Percentiles rank a stretch among this genome's conserved stretches.
phyloP scores from a whole-genome alignment of 2,888 invertebrate species.

The Chelonus formosanus region DNA sequence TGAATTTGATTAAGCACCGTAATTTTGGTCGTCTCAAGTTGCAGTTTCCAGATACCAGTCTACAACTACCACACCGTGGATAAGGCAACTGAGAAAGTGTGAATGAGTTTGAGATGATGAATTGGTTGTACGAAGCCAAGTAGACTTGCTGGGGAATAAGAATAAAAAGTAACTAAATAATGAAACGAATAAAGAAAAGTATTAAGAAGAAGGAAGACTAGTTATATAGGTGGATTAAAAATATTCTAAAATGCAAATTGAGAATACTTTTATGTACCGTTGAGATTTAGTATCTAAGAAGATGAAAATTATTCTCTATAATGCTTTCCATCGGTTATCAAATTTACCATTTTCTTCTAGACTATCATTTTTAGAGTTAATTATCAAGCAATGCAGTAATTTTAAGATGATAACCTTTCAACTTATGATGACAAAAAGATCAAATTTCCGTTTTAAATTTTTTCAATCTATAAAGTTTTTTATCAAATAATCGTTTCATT shows the following conservation, averaged over 20 bases:
- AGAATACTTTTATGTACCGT: constrained; percentile 20
- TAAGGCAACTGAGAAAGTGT: constrained; percentile 16
- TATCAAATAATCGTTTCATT: no score
- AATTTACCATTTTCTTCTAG: neutral
- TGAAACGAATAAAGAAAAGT: constrained; percentile 12
- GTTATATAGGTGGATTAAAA: constrained; percentile 33
- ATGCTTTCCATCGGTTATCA: constrained; percentile 1
- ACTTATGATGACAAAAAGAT: no score
- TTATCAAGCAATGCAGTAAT: no score
- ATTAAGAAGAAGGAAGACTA: neutral
- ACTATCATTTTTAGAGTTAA: no score
- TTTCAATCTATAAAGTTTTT: no score
- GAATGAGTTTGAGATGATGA: constrained; percentile 36
- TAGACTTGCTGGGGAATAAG: constrained; percentile 4
- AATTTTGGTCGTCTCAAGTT: constrained; percentile 29
- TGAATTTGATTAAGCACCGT: constrained; percentile 32
- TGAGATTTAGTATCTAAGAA: constrained; percentile 32
- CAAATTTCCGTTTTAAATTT: no score
- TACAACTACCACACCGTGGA: no score
- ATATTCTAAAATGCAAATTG: constrained; percentile 41
- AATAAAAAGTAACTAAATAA: constrained; percentile 14
- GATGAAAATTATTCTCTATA: constrained; percentile 19
- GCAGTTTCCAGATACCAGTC: constrained; percentile 18
- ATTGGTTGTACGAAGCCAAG: constrained; percentile 25
- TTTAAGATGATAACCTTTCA: no score